These are phyloP conservation scores for Mormyrus hasselquistii DNA, from an alignment of 2,797 vertebrate genomes.

Conservation along the genomic window DNA sequence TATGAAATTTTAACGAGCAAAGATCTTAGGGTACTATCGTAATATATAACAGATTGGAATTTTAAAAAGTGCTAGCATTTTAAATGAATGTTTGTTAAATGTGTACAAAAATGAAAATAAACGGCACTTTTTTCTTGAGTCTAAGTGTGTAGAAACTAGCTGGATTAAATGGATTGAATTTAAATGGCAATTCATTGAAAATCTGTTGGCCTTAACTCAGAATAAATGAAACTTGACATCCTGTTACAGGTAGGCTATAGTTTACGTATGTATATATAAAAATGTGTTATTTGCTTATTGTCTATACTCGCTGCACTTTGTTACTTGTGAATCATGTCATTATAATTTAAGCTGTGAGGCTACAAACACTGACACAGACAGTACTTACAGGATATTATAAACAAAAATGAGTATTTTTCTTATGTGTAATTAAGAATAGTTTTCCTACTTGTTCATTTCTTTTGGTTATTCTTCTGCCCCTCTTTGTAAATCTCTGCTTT, in stretches of 20 bases:
- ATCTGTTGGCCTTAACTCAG: neutral
- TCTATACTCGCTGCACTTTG: slow-evolving; percentile 20
- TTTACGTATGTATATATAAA: slow-evolving; percentile 16
- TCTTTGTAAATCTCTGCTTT: slow-evolving; percentile 6
- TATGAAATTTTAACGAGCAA: neutral
- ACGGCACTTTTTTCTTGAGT: slow-evolving; percentile 2
- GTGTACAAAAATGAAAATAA: neutral
- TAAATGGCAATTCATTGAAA: neutral
- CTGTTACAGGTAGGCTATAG: neutral
- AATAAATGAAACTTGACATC: neutral
- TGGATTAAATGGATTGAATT: neutral
- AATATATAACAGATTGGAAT: slow-evolving; percentile 13
- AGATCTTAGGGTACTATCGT: neutral
- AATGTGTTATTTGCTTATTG: slow-evolving; percentile 42
- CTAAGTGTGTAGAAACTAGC: neutral
- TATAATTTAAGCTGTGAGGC: neutral
- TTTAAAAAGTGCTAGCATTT: slow-evolving; percentile 3
- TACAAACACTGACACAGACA: neutral
- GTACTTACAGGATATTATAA: slow-evolving; percentile 35
- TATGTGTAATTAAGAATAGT: neutral
- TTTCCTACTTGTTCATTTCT: neutral
- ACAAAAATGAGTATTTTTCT: slow-evolving; percentile 32
- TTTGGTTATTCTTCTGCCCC: neutral
- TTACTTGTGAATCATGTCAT: slow-evolving; percentile 38
- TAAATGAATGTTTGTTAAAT: slow-evolving; percentile 19